Percentiles rank a stretch among this genome's conserved stretches.
Evolutionary conservation across 2,888 invertebrate genomes (phyloP).

Genomic region (Argyresthia albistria): DNA sequence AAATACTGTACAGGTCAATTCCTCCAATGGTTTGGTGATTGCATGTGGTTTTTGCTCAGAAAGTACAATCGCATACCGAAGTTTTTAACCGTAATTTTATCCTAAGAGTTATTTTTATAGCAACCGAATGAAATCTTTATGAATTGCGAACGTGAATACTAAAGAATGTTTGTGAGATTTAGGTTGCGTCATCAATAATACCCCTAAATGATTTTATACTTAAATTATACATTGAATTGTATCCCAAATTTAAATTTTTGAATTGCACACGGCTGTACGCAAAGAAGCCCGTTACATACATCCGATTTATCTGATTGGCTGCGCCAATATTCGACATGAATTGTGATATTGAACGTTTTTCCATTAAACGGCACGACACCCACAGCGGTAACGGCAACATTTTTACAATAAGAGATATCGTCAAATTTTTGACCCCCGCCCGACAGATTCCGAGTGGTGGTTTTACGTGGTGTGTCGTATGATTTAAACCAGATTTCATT

Average conservation of each 20-base stretch:
- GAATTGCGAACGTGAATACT: background rate
- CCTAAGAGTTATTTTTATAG: too few relatives aligned
- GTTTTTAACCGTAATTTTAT: too few relatives aligned
- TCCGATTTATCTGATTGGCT: conserved; percentile 29
- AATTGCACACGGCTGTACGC: conserved; percentile 12
- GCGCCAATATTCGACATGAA: conserved; percentile 37
- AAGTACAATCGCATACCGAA: conserved; percentile 16
- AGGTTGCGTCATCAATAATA: background rate
- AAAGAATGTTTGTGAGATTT: background rate
- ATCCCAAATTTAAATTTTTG: too few relatives aligned
- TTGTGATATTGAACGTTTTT: conserved; percentile 26
- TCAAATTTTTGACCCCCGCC: too few relatives aligned
- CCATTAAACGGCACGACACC: too few relatives aligned
- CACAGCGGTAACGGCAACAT: too few relatives aligned
- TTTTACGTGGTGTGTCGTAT: too few relatives aligned
- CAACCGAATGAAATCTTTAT: background rate
- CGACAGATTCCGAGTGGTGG: too few relatives aligned
- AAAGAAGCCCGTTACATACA: conserved; percentile 20
- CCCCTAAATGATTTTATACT: too few relatives aligned
- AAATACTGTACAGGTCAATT: conserved; percentile 10
- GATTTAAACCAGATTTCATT: too few relatives aligned
- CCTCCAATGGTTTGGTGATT: conserved; percentile 17
- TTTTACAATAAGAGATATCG: too few relatives aligned
- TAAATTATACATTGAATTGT: background rate
- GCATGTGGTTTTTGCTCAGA: conserved; percentile 21